Evolutionary conservation across 2,113 vertebrate species (phyloP).

Genomic region (Sprattus sprattus): DNA sequence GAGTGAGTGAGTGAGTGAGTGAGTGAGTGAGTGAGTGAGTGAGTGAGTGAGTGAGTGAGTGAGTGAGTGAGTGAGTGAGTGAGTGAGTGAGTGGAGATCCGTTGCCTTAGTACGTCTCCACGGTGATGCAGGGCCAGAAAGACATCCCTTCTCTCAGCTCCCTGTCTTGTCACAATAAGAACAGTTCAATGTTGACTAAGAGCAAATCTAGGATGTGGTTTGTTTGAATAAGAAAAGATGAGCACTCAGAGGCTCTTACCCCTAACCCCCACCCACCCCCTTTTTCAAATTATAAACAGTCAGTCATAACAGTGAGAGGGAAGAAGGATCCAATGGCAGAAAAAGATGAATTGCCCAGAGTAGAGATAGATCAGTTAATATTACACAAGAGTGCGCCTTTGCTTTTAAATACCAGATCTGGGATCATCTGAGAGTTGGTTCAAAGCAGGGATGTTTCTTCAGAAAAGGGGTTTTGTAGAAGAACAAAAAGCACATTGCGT

Average conservation of each 20-base stretch:
- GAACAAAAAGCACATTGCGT: conserved; percentile 5
- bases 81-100: background rate
- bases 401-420: background rate
- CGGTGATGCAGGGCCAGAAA: background rate
- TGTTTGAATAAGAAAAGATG: conserved; percentile 13
- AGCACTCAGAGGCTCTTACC: background rate
- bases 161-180: background rate
- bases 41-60: no score
- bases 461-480: background rate
- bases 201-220: background rate
- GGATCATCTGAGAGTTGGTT: background rate
- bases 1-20: background rate
- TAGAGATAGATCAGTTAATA: background rate
- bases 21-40: background rate
- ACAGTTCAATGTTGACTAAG: background rate
- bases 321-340: background rate
- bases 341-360: background rate
- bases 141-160: background rate
- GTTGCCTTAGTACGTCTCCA: background rate
- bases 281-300: background rate
- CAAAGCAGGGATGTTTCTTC: background rate
- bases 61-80: background rate
- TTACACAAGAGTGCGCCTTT: background rate
- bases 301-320: background rate
- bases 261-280: background rate